These are phyloP conservation scores for Danionella cerebrum DNA, from an alignment of 2,113 vertebrate species.

Conservation along the genomic window DNA sequence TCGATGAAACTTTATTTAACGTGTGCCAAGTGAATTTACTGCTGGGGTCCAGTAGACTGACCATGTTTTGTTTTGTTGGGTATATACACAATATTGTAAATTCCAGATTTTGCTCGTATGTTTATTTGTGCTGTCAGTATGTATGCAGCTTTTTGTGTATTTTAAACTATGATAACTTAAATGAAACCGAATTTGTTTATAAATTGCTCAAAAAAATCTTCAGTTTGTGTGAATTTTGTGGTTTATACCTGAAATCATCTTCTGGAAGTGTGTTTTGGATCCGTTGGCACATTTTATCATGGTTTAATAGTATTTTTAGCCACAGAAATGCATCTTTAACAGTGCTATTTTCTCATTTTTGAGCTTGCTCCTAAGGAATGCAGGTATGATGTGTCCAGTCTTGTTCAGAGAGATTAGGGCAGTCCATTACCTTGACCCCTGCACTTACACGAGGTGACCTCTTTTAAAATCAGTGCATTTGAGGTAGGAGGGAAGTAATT, in stretches of 20 bases:
- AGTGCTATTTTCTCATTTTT: background rate
- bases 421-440: background rate
- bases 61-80: background rate
- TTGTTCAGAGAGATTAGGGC: background rate
- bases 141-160: slow-evolving; percentile 54
- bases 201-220: slow-evolving; percentile 59
- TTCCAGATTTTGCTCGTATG: slow-evolving; percentile 18
- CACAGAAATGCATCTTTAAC: background rate
- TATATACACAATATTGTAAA: slow-evolving; percentile 45
- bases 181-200: slow-evolving; percentile 62
- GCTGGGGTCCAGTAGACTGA: background rate
- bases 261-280: background rate
- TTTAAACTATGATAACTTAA: slow-evolving; percentile 54
- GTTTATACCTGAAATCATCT: no score
- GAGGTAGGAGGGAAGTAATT: no score
- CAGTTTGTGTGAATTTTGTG: background rate
- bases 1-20: slow-evolving; percentile 41
- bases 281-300: no score
- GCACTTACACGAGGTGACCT: background rate
- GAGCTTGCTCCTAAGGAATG: background rate
- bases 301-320: background rate
- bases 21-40: slow-evolving; percentile 68
- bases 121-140: slow-evolving; percentile 11
- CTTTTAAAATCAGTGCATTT: background rate
- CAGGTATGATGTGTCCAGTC: background rate